These are phyloP conservation scores for Syrista parreyssii DNA, from an alignment of 2,888 invertebrate genomes.

Conservation along the genomic window DNA sequence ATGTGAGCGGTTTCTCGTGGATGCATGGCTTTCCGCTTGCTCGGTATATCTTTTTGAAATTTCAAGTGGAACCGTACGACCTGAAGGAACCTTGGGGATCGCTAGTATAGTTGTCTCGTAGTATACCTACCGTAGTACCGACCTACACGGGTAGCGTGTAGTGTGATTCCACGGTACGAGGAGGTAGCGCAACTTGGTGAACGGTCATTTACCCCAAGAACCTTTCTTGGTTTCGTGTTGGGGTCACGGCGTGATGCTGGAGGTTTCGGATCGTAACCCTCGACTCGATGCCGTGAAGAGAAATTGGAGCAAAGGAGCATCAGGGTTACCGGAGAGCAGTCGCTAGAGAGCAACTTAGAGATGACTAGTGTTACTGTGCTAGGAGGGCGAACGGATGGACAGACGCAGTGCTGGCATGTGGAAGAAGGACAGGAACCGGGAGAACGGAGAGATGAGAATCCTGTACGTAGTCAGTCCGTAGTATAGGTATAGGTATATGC, in stretches of 20 bases:
- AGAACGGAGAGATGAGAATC: constrained; percentile 13
- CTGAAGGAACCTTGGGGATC: neutral
- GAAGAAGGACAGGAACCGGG: constrained; percentile 1
- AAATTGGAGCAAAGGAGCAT: neutral
- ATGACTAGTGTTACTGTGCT: neutral
- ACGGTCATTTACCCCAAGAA: constrained; percentile 43
- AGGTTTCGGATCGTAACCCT: constrained; percentile 8
- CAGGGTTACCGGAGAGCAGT: neutral
- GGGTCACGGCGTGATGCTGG: neutral
- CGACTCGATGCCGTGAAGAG: constrained; percentile 9
- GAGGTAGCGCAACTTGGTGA: constrained; percentile 23
- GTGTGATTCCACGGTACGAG: neutral
- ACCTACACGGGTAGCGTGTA: neutral
- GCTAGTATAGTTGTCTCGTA: neutral
- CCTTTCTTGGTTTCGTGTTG: constrained; percentile 21
- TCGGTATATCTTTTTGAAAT: neutral
- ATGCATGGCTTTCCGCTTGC: neutral
- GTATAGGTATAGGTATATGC: neutral
- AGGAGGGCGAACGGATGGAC: neutral
- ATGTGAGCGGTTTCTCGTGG: neutral
- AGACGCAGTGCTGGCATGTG: neutral
- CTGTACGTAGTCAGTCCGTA: neutral
- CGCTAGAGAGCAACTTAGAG: neutral
- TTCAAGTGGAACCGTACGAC: neutral
- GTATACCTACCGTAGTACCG: neutral